phyloP scores from a whole-genome alignment of 2,113 vertebrate species.

The Psittacula cyanocephala region DNA sequence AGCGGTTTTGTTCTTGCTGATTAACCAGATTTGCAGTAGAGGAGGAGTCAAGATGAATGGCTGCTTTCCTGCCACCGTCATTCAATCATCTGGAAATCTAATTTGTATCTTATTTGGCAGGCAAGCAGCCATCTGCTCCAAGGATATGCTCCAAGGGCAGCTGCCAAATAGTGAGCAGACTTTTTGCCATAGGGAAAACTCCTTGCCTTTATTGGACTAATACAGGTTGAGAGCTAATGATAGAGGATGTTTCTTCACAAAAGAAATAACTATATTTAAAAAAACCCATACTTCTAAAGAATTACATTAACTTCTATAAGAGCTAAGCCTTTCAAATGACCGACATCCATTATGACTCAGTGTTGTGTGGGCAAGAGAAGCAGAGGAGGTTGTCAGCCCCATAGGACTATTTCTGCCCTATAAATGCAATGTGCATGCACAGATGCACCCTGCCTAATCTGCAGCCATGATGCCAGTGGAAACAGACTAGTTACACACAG shows the following conservation, averaged over 20 bases:
- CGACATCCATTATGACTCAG: neutral
- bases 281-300: neutral
- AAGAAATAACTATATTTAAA: neutral
- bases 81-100: constrained; percentile 76
- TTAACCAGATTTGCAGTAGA: neutral
- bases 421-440: rapidly evolving
- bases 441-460: neutral
- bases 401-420: neutral
- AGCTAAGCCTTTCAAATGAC: neutral
- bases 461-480: neutral
- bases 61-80: constrained; percentile 50
- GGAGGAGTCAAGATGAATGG: constrained; percentile 36
- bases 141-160: constrained; percentile 69
- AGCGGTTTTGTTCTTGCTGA: neutral
- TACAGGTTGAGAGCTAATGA: constrained; percentile 43
- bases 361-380: neutral
- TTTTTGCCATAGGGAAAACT: constrained; percentile 60
- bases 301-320: neutral
- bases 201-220: constrained; percentile 68
- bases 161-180: constrained; percentile 62
- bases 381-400: neutral
- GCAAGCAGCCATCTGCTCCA: constrained; percentile 74
- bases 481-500: neutral
- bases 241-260: constrained; percentile 1
- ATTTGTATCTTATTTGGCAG: constrained; percentile 69